phyloP scores from a whole-genome alignment of 2,888 invertebrate species.

The Noctuana brunneofusca region DNA sequence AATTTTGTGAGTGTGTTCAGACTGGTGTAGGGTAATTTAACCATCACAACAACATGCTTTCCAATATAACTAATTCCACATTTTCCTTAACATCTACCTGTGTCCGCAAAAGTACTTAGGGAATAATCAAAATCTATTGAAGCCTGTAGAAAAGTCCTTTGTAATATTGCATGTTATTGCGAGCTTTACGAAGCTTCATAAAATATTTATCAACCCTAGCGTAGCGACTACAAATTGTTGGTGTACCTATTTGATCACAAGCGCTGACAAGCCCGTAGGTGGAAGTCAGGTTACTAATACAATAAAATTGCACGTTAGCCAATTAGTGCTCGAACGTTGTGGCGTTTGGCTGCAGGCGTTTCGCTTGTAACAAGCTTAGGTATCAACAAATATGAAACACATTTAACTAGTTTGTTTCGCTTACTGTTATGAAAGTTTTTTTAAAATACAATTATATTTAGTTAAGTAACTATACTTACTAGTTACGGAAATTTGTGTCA shows the following conservation, averaged over 20 bases:
- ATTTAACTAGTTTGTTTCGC: background rate
- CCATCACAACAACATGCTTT: too few relatives aligned
- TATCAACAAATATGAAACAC: background rate
- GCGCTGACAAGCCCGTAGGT: background rate
- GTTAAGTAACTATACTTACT: too few relatives aligned
- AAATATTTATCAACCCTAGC: background rate
- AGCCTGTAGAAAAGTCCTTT: too few relatives aligned
- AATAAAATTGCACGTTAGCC: conserved; percentile 4
- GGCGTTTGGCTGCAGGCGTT: background rate
- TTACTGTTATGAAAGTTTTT: background rate
- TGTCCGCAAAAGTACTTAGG: too few relatives aligned
- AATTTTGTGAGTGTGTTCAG: too few relatives aligned
- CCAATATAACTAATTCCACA: too few relatives aligned
- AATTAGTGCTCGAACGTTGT: conserved; percentile 1
- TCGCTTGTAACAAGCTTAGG: conserved; percentile 1
- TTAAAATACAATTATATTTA: too few relatives aligned
- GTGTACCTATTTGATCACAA: background rate
- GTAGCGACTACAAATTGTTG: background rate
- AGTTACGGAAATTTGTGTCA: too few relatives aligned
- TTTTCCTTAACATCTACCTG: too few relatives aligned
- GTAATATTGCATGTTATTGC: too few relatives aligned
- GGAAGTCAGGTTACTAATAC: conserved; percentile 4
- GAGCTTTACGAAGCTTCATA: background rate
- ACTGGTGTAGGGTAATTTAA: too few relatives aligned
- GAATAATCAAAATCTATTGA: too few relatives aligned